Evolutionary conservation across 2,888 invertebrate genomes (phyloP), one percentile per base, ranked within the genome.

Genomic region (Enchytraeus crypticus): DNA sequence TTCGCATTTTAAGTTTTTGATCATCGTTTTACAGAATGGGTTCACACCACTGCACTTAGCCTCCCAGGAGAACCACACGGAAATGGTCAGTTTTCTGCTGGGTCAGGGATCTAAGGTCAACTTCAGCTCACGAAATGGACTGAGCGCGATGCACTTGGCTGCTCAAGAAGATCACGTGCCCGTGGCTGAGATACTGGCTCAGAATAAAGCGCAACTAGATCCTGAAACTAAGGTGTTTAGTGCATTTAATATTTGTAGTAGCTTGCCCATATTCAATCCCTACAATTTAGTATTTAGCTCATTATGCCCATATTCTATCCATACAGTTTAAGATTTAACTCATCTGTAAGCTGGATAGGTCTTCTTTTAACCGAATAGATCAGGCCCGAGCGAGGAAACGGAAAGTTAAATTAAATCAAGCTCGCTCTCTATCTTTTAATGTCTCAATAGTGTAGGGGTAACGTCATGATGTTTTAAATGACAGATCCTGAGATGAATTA

Each of bases 61-160:
- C 70, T 86, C 95, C 54, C 84, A 84, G 73, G 89, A 97, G 83
- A 96, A 96, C 34, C 95, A 98, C 79, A 86, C 89, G 2, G 97
- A 98, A 77, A 96, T 99, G 88, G 90, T 92, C 55, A 88, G 90
- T 8, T 83, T 98, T 47, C 84, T 99, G 54, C 84, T 97, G 65
- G 95, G 96, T 77, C 91, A 96, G 21, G 51, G 51, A 11, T 95
- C 93, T 0, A 88, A 89, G 73, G 87, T 89, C 5, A 90, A 92
- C 80, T 88, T 89, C 71, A 88, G 88, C 75, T 89, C 96, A 53
- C 91, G 90, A 87, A 98, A 98, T 79, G 97, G 96, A 5, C 83
- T 99, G n/a, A 90, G 92, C 8, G 92, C 95, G 18, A 83, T 99
- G 74, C 98, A 99, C 80, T 82, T 99, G 66, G 93, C 96, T 74